Evolutionary conservation across 2,888 invertebrate species (phyloP).

Genomic region (Autographa pulchrina): DNA sequence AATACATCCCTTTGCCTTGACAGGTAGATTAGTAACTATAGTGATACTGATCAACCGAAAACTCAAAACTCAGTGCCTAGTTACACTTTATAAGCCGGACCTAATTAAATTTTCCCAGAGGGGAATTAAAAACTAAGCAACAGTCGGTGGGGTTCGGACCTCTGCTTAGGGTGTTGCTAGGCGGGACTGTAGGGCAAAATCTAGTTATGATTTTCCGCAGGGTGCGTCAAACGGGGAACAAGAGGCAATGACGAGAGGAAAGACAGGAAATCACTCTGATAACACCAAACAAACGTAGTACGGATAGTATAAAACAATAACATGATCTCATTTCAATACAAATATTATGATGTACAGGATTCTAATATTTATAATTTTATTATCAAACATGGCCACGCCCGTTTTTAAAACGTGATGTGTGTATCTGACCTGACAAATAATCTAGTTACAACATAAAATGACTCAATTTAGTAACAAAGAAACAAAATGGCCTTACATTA

Average conservation of each 20-base stretch:
- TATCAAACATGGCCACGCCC: not conserved
- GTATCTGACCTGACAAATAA: constrained; percentile 1
- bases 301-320: not conserved
- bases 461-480: constrained; percentile 38
- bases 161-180: not conserved
- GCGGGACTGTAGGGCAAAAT: not conserved
- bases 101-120: not conserved
- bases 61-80: not conserved
- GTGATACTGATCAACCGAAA: not conserved
- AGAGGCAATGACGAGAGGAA: not conserved
- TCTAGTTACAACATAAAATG: constrained; percentile 30
- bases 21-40: not conserved
- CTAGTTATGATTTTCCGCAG: not conserved
- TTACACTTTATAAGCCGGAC: not conserved
- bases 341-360: not conserved
- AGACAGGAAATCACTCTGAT: not conserved
- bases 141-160: not conserved
- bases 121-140: constrained; percentile 7
- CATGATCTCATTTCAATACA: constrained; percentile 4
- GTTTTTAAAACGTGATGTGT: not conserved
- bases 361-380: not conserved
- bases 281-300: constrained; percentile 1
- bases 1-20: not conserved
- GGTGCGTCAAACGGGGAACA: not conserved
- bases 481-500: constrained; percentile 35